Conservation (phyloP, 2,888 invertebrate species). For the Alentia gelatinosa region DNA sequence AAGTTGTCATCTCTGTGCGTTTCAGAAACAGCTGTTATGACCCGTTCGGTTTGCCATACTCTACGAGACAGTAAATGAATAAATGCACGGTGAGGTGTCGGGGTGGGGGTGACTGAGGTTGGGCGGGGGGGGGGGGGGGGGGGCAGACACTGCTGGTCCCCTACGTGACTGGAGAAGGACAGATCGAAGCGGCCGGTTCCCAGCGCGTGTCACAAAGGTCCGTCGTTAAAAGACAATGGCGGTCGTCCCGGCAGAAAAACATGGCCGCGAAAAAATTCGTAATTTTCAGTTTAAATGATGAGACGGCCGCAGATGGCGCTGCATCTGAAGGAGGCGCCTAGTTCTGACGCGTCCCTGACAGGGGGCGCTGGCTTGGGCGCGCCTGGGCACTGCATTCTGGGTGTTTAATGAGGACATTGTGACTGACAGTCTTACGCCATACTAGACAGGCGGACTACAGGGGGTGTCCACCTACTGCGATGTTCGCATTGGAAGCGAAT, state of each 20-base stretch:
- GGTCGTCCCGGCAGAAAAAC: neutral
- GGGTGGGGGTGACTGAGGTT: neutral
- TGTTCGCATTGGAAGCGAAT: no score
- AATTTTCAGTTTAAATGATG: neutral
- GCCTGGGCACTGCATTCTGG: no score
- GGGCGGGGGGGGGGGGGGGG: neutral
- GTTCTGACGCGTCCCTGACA: neutral
- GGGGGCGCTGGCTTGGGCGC: no score
- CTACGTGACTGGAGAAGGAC: neutral
- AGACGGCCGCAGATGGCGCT: neutral
- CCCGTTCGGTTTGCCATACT: no score
- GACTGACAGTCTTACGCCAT: no score
- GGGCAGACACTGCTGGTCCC: neutral
- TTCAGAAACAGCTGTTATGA: no score
- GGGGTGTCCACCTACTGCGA: no score
- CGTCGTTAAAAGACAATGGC: neutral
- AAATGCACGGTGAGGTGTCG: no score
- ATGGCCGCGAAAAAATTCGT: neutral
- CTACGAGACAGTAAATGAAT: no score
- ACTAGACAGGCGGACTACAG: no score
- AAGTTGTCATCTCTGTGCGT: no score
- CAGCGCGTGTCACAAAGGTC: slow-evolving; percentile 1
- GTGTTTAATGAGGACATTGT: no score
- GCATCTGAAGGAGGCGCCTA: neutral
- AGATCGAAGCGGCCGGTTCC: neutral